phyloP scores from a whole-genome alignment of 1,140 invertebrate species.

The Ridgeia piscesae region DNA sequence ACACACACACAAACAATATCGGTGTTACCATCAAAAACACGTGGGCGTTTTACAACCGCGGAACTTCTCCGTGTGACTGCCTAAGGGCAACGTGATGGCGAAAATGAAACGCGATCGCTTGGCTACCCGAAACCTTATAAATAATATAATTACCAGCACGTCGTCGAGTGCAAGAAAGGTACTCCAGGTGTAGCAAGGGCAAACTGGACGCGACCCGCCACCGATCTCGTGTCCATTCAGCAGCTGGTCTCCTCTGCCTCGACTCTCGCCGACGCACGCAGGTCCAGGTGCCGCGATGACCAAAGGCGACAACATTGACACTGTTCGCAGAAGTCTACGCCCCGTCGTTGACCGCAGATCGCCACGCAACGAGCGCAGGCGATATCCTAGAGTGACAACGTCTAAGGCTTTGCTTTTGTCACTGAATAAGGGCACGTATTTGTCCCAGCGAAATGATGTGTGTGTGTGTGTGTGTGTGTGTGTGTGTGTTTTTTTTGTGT shows the following conservation, averaged over 20 bases:
- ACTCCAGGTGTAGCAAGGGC: neutral
- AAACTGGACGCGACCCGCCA: neutral
- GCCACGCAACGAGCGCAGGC: neutral
- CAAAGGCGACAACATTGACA: neutral
- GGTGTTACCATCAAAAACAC: too few relatives aligned
- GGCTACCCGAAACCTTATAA: neutral
- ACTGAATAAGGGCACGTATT: neutral
- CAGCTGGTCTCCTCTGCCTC: neutral
- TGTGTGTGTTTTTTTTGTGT: too few relatives aligned
- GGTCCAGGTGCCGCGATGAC: neutral
- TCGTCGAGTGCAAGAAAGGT: neutral
- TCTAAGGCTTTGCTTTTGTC: neutral
- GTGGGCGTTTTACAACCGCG: too few relatives aligned
- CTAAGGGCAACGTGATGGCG: neutral
- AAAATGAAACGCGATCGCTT: neutral
- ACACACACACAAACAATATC: too few relatives aligned
- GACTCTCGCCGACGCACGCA: neutral
- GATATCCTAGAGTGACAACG: neutral
- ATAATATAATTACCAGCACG: neutral
- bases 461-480: too few relatives aligned
- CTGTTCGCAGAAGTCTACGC: neutral
- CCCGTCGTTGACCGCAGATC: too few relatives aligned
- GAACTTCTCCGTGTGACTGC: neutral
- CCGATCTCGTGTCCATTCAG: neutral
- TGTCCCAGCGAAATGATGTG: neutral